Evolutionary conservation across 2,888 invertebrate genomes (phyloP).

Genomic region (Globia sparganii): DNA sequence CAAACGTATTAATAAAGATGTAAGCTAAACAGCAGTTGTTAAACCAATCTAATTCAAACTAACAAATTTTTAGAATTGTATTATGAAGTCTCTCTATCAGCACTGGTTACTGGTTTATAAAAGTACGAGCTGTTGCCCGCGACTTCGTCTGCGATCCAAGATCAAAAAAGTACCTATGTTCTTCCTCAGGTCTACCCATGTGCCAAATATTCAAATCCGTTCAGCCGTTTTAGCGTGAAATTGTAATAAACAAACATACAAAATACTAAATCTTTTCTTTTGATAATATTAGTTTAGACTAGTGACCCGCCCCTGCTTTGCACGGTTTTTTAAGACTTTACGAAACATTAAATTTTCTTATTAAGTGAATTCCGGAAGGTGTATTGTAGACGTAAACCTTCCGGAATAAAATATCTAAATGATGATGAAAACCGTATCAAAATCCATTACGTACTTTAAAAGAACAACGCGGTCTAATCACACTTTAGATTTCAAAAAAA

Average conservation of each 20-base stretch:
- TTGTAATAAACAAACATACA: no score
- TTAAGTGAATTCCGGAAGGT: background rate
- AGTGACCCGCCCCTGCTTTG: background rate
- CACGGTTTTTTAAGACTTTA: background rate
- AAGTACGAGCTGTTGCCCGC: no score
- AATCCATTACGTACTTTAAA: background rate
- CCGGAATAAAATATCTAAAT: background rate
- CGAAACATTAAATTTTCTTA: background rate
- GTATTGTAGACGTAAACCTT: background rate
- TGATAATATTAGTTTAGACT: no score
- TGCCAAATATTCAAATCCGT: no score
- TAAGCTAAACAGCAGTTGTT: background rate
- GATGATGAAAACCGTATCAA: no score
- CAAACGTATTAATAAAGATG: background rate
- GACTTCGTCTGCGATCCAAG: no score
- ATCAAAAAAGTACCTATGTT: no score
- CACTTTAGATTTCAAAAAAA: background rate
- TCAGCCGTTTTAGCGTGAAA: no score
- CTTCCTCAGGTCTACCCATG: no score
- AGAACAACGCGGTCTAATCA: background rate
- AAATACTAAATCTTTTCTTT: no score
- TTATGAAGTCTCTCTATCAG: background rate
- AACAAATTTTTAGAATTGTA: no score
- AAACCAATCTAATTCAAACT: background rate
- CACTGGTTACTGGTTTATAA: background rate